Evolutionary conservation across 1,140 invertebrate genomes (phyloP).

Genomic region (Bombus superbus): DNA sequence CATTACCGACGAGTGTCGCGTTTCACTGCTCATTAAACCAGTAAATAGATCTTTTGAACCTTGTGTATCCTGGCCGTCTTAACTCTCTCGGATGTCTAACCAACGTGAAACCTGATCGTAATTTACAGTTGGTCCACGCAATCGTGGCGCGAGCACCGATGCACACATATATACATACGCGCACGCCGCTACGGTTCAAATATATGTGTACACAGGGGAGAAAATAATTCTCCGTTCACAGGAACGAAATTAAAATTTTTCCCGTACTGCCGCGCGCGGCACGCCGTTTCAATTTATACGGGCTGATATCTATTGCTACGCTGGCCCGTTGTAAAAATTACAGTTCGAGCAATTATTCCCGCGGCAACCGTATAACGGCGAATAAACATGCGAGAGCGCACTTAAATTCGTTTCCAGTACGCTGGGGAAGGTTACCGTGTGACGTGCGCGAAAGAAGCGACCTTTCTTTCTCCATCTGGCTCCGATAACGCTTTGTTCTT

Average conservation of each 20-base stretch:
- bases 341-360: slow-evolving; percentile 36
- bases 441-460: neutral
- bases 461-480: neutral
- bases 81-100: slow-evolving; percentile 31
- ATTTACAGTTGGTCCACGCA: slow-evolving; percentile 31
- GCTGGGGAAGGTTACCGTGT: neutral
- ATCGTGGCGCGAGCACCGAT: neutral
- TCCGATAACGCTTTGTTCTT: neutral
- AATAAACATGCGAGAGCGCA: slow-evolving; percentile 42
- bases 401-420: neutral
- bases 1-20: slow-evolving; percentile 33
- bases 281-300: slow-evolving; percentile 16
- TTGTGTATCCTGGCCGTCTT: neutral
- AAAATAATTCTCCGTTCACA: slow-evolving; percentile 14
- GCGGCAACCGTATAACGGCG: slow-evolving; percentile 26
- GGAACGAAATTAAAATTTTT: slow-evolving; percentile 35
- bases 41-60: slow-evolving; percentile 48
- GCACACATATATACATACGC: neutral
- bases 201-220: neutral
- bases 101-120: slow-evolving; percentile 61
- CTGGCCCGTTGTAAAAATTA: slow-evolving; percentile 37
- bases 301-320: slow-evolving; percentile 34
- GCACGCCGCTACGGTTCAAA: no score
- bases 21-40: slow-evolving; percentile 60
- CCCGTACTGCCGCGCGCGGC: neutral